phyloP scores from a whole-genome alignment of 2,888 invertebrate genomes.

The Epinotia nisella region DNA sequence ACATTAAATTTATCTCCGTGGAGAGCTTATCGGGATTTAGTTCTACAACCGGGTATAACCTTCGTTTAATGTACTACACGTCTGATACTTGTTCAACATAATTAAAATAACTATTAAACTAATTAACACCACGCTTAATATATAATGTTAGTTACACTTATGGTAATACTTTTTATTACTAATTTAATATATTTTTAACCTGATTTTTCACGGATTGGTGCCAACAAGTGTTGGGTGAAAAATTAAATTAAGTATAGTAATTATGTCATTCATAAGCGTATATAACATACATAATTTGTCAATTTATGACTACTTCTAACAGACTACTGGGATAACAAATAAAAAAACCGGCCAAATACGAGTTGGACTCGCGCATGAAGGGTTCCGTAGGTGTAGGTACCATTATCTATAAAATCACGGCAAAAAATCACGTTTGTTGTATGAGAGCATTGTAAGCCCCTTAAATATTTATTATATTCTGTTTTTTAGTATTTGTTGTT shows the following conservation, averaged over 20 bases:
- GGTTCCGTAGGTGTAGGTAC: too few relatives aligned
- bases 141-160: not conserved
- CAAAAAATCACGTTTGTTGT: too few relatives aligned
- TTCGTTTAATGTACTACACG: constrained; percentile 17
- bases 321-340: too few relatives aligned
- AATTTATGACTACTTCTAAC: not conserved
- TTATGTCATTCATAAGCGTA: not conserved
- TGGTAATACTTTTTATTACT: not conserved
- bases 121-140: not conserved
- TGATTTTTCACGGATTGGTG: not conserved
- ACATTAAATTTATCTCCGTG: constrained; percentile 39
- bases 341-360: too few relatives aligned
- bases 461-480: too few relatives aligned
- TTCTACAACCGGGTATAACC: constrained; percentile 18
- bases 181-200: not conserved
- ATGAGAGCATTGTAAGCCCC: too few relatives aligned
- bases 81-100: constrained; percentile 9
- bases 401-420: too few relatives aligned
- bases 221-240: not conserved
- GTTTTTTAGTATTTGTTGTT: too few relatives aligned
- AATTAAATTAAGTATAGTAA: not conserved
- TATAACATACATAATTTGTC: not conserved
- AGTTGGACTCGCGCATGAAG: too few relatives aligned
- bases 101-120: constrained; percentile 8
- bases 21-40: constrained; percentile 33